Conservation (phyloP, 1,140 invertebrate genomes). For the Pectinophora gossypiella region DNA sequence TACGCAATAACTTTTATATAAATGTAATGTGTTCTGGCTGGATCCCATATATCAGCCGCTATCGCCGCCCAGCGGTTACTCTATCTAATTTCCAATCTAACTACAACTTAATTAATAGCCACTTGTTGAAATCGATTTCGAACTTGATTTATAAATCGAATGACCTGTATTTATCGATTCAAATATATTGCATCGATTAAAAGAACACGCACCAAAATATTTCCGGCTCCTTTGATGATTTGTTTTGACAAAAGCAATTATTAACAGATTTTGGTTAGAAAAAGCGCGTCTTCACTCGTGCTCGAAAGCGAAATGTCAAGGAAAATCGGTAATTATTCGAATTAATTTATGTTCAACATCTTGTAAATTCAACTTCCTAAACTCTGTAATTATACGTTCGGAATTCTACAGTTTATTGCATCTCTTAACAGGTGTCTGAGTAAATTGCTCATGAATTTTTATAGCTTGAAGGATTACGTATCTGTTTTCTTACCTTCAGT, state of each 20-base stretch:
- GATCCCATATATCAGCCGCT: conserved; percentile 39
- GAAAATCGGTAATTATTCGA: conserved; percentile 15
- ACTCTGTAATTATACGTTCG: not conserved
- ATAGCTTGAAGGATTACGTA: too few species aligned
- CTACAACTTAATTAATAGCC: conserved; percentile 74
- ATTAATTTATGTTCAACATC: conserved; percentile 22
- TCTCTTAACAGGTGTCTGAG: not conserved
- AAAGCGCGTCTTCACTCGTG: conserved; percentile 1
- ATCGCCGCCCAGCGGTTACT: conserved; percentile 52
- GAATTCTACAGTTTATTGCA: not conserved
- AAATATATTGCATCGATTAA: conserved; percentile 54
- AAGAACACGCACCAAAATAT: conserved; percentile 27
- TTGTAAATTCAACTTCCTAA: not conserved
- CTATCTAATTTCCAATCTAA: conserved; percentile 71
- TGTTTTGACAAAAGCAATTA: conserved; percentile 23
- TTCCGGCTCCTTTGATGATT: conserved; percentile 23
- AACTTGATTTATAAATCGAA: conserved; percentile 69
- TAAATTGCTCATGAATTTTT: not conserved
- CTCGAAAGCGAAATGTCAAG: conserved; percentile 37
- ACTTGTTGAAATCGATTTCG: conserved; percentile 72
- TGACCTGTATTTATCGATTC: conserved; percentile 65
- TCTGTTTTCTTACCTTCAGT: too few species aligned
- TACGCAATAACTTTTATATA: conserved; percentile 1
- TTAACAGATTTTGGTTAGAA: conserved; percentile 9
- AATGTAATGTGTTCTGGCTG: not conserved